Base-by-base conservation (phyloP, 2,888 invertebrate species). In the Tubulanus polymorphus region DNA sequence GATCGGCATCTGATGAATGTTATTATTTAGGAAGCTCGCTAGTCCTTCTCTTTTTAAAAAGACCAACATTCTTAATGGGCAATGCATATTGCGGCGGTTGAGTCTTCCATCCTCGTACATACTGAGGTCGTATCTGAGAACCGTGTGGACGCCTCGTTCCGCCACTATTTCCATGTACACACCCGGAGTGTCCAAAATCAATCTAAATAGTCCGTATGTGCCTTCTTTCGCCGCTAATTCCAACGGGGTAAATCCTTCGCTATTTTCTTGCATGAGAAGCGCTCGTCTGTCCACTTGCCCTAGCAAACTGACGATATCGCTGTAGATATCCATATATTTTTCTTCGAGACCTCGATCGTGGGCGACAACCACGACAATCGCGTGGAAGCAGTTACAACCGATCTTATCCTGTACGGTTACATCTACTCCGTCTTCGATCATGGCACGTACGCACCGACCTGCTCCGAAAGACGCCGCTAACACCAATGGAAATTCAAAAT, bases 301-400 rank as follows among this genome's bases (percentile, higher is more conserved):
- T 23, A 41, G 3, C 41, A 8, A 20, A 41, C 41, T 41, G 3
- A 41, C 23, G 6, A 41, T 23, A 18, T 41, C 41, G 6, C 23
- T 5, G 15, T 41, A 41, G 41, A 41, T 41, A 18, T 41, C 41
- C 41, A 41, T 41, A 41, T 41, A 41, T 23, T 41, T 41, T 41
- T 18, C 20, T 15, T 41, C 41, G 20, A 41, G 15, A 8, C 23
- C 41, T 20, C 41, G 41, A 15, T 20, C 18, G 20, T 41, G 20
- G 23, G 15, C 18, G 6, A 23, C 41, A 5, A 23, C 41, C 6
- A 41, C 20, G 41, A 41, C 23, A 8, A 41, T 41, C 41, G 41
- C 41, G 41, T 41, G 41, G 41, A 41, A 18, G 15, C 18, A 41
- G 41, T 41, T 41, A 15, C 41, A 41, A 3, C 23, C 23, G 41